These are phyloP conservation scores for Cavia aperea DNA, from an alignment of 2,113 vertebrate genomes.

Conservation along the genomic window DNA sequence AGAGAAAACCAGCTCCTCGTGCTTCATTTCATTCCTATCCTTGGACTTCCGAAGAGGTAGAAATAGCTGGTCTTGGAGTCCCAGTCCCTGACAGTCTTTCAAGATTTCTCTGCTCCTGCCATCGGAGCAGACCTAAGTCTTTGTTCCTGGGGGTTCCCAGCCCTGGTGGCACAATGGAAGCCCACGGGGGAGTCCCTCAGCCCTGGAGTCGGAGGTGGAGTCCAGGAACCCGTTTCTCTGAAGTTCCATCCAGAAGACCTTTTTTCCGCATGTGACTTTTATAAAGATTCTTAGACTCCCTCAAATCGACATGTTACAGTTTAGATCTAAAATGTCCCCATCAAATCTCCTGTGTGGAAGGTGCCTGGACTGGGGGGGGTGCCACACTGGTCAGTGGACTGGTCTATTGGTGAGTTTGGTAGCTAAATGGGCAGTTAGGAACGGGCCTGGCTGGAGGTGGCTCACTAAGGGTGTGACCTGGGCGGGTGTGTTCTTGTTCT, in stretches of 20 bases:
- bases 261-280: neutral
- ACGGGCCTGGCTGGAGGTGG: neutral
- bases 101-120: neutral
- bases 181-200: neutral
- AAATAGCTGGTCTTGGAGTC: neutral
- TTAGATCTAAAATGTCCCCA: neutral
- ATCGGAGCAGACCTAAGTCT: neutral
- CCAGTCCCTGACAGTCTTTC: neutral
- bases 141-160: neutral
- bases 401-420: neutral
- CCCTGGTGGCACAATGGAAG: neutral
- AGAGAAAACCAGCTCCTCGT: neutral
- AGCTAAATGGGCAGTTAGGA: neutral
- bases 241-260: neutral
- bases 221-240: neutral
- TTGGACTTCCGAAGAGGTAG: neutral
- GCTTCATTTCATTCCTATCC: neutral
- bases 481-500: neutral
- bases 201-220: neutral
- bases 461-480: neutral
- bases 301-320: neutral
- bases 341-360: neutral
- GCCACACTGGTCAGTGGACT: too few relatives aligned
- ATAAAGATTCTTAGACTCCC: neutral
- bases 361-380: neutral